Evolutionary conservation across 2,797 vertebrate species (phyloP).

Genomic region (Etheostoma perlongum): DNA sequence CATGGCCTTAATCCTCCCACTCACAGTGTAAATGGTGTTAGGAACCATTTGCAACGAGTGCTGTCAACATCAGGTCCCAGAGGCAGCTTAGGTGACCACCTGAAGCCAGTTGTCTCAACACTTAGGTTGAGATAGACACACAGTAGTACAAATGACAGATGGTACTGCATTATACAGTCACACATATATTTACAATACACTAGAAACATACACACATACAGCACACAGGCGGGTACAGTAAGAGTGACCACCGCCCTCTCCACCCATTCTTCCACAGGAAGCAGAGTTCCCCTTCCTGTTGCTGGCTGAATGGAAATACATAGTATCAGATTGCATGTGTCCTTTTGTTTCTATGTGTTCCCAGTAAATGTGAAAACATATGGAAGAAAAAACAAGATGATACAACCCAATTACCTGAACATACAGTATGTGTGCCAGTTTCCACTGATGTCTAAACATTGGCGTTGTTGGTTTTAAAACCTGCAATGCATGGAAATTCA

Average conservation of each 20-base stretch:
- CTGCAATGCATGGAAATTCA: background rate
- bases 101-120: slow-evolving; percentile 56
- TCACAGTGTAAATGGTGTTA: slow-evolving; percentile 28
- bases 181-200: slow-evolving; percentile 24
- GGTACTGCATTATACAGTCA: slow-evolving; percentile 26
- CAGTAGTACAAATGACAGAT: slow-evolving; percentile 40
- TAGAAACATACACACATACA: slow-evolving; percentile 8
- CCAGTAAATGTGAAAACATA: background rate
- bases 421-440: background rate
- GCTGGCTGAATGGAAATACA: slow-evolving; percentile 66
- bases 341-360: slow-evolving; percentile 1
- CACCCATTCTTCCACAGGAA: slow-evolving; percentile 82
- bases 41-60: slow-evolving; percentile 9
- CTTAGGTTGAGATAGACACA: slow-evolving; percentile 33
- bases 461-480: background rate
- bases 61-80: slow-evolving; percentile 24
- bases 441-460: background rate
- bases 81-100: slow-evolving; percentile 23
- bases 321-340: slow-evolving; percentile 21
- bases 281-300: slow-evolving; percentile 79
- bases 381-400: slow-evolving; percentile 12
- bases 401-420: slow-evolving; percentile 8
- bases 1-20: slow-evolving; percentile 22
- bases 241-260: slow-evolving; percentile 56
- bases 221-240: slow-evolving; percentile 32